Evolutionary conservation across 2,113 vertebrate species (phyloP), one percentile per base, ranked within the genome.

Genomic region (Chrysochloris asiatica): DNA sequence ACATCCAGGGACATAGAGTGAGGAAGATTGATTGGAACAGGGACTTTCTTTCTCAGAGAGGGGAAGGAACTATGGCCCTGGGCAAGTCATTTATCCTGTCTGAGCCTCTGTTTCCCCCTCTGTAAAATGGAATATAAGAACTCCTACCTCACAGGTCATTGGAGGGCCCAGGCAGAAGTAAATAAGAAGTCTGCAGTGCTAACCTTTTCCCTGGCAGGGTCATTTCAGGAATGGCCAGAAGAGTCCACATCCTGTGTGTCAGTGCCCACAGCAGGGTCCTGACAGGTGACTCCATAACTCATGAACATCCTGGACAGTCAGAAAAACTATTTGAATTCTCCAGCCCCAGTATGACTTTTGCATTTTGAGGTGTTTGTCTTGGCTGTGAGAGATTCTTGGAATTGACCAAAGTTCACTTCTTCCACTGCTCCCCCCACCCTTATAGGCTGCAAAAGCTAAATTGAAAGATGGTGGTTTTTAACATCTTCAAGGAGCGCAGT

Each of bases 131-230:
- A n/a, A n/a, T n/a, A n/a, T n/a, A n/a, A n/a, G 50, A 4, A 21
- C 59, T 59, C 33, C 50, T 56, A 8, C 9, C 33, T 16, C 3
- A 10, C 2, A 22, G 52, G 24, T n/a, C 47, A 36, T 24, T 19
- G 41, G 16, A 56, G 6, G 48, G 14, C 24, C 38, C 21, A 26
- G n/a, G 41, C 50, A 47, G 41, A 76, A 8, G 63, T 41, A 47
- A 28, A 1, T 12, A 22, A 14, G 33, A 14, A 36, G 38, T 50
- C 33, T 12, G 2, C 0, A 10, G 30, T 5, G 3, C 26, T 4
- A 0, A 2, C 26, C 41, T 13, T 17, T 19, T 56, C 6, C 38
- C 45, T 9, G 73, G 56, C 9, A n/a, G 33, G 6, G 3, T n/a
- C 38, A 12, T 30, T 61, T 65, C 75, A 33, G 63, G 75, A 71